A percentile compares a stretch with the other conserved stretches of the same genome.
Evolutionary conservation across 2,113 vertebrate species (phyloP).

Genomic region (Mola mola): DNA sequence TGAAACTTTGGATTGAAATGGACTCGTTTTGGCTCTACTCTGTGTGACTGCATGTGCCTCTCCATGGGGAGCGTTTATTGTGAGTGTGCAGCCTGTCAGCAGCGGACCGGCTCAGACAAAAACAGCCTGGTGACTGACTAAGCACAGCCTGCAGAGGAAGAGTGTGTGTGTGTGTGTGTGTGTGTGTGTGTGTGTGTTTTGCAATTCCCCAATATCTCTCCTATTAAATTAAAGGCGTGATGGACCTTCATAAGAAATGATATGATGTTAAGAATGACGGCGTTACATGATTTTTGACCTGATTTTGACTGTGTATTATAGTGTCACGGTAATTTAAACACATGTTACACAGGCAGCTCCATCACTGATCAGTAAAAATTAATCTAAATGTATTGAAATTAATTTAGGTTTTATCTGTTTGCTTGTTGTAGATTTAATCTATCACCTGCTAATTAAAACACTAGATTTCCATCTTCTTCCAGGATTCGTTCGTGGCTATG

Average conservation of each 20-base stretch:
- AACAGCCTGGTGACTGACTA: slow-evolving; percentile 11
- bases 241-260: background rate
- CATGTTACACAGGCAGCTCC: too few species aligned
- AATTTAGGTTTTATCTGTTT: too few species aligned
- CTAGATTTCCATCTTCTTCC: too few species aligned
- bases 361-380: too few species aligned
- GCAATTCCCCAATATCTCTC: background rate
- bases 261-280: too few species aligned
- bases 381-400: too few species aligned
- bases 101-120: slow-evolving; percentile 16
- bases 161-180: slow-evolving; percentile 2
- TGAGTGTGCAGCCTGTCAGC: slow-evolving; percentile 26
- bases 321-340: too few species aligned
- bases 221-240: background rate
- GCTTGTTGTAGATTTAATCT: too few species aligned
- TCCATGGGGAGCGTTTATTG: slow-evolving; percentile 27
- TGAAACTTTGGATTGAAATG: slow-evolving; percentile 26
- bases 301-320: too few species aligned
- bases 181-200: slow-evolving; percentile 15
- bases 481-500: too few species aligned
- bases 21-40: slow-evolving; percentile 18
- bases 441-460: too few species aligned
- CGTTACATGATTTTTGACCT: too few species aligned
- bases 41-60: slow-evolving; percentile 10
- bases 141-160: slow-evolving; percentile 9